Percentiles rank a stretch among this genome's conserved stretches.
These are phyloP conservation scores for Takifugu bimaculatus DNA, from an alignment of 2,113 vertebrate species.

Conservation along the genomic window DNA sequence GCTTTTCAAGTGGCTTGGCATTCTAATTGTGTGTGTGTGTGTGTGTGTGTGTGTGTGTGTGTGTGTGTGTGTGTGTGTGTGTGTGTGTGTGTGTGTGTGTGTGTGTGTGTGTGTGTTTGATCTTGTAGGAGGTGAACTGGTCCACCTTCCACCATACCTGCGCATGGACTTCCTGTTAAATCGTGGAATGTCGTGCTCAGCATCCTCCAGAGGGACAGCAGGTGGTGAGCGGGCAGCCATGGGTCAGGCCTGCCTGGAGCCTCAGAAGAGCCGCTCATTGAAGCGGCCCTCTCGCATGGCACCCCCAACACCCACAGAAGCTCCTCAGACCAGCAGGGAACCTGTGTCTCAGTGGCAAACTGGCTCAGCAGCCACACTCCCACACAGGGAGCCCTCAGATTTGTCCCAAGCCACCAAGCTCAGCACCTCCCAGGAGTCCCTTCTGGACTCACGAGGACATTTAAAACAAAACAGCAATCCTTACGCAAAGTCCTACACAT, in stretches of 20 bases:
- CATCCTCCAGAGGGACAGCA: slow-evolving; percentile 71
- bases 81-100: not conserved
- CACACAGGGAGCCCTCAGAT: slow-evolving; percentile 95
- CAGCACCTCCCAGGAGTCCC: slow-evolving; percentile 98
- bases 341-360: slow-evolving; percentile 89
- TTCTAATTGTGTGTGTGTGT: too few relatives aligned
- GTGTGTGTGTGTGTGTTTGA: slow-evolving; percentile 7
- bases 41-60: too few relatives aligned
- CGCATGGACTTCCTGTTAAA: slow-evolving; percentile 99
- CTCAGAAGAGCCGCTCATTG: slow-evolving; percentile 96
- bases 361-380: slow-evolving; percentile 89
- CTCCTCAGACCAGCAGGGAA: slow-evolving; percentile 80
- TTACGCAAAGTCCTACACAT: slow-evolving; percentile 98
- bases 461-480: slow-evolving; percentile 96
- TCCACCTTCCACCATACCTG: slow-evolving; percentile 96
- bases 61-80: not conserved
- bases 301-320: slow-evolving; percentile 75
- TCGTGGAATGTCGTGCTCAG: slow-evolving; percentile 80
- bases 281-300: slow-evolving; percentile 86
- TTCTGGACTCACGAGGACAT: slow-evolving; percentile 97
- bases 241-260: slow-evolving; percentile 95
- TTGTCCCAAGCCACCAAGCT: slow-evolving; percentile 95
- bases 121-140: slow-evolving; percentile 85
- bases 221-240: slow-evolving; percentile 86
- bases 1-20: too few relatives aligned